Conservation (phyloP, 2,888 invertebrate species). For the Caenorhabditis auriculariae region DNA sequence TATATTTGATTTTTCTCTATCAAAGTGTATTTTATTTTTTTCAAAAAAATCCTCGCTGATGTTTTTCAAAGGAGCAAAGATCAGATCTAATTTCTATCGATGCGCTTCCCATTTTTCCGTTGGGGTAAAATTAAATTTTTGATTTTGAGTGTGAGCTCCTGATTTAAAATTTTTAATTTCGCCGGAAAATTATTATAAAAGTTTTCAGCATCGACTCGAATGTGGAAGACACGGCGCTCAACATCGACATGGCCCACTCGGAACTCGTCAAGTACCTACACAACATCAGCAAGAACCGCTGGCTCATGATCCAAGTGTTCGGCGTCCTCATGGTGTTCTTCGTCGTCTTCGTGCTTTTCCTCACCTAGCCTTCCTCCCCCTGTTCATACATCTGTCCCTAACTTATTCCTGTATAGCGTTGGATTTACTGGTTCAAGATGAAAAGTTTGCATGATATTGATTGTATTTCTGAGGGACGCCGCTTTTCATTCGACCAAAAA, state of each 20-base stretch:
- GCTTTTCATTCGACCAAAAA: no score
- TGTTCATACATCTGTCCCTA: neutral
- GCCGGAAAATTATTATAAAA: neutral
- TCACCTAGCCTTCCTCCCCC: slow-evolving; percentile 74
- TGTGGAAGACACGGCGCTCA: slow-evolving; percentile 89
- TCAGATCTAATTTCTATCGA: neutral
- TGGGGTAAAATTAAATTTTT: no score
- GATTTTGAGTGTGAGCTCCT: no score
- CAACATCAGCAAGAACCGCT: slow-evolving; percentile 91
- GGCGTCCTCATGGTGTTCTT: slow-evolving; percentile 97
- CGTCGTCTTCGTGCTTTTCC: slow-evolving; percentile 94
- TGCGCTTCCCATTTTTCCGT: neutral
- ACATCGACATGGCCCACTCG: slow-evolving; percentile 94
- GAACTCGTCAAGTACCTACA: slow-evolving; percentile 96
- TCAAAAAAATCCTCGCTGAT: neutral
- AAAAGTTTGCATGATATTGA: no score
- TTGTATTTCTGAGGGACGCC: no score
- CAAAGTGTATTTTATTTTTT: no score
- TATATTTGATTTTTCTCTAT: no score
- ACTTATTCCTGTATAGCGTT: neutral
- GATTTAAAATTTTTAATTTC: no score
- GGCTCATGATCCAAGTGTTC: slow-evolving; percentile 99
- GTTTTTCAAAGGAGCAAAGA: neutral
- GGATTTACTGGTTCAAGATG: neutral
- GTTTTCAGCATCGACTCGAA: slow-evolving; percentile 87